Evolutionary conservation across 2,888 invertebrate genomes (phyloP), one percentile per base, ranked within the genome.

Genomic region (Pollenia angustigena): DNA sequence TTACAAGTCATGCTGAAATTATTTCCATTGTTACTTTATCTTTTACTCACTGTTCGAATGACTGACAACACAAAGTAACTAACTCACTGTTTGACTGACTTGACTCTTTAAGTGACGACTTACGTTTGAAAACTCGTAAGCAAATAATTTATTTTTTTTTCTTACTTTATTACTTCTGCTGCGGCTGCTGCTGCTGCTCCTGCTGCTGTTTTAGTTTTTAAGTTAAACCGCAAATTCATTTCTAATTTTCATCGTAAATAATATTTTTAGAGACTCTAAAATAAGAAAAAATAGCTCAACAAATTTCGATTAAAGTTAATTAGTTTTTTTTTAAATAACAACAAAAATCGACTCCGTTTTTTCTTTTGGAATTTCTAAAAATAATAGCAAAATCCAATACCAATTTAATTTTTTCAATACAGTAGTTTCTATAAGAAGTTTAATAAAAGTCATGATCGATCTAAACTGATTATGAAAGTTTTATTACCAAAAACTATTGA

Each of bases 231-330:
- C 87, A 87, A 84, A 87, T 68, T 87, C 87, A 87, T 80, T 80
- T 83, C 80, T 68, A 74, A 75, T 79, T 75, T 83, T 68, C 66
- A 56, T 48, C 18, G 64, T 66, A 74, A 66, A 64, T 72, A 74
- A 16, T 58, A 46, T 60, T 83, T 74, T 62, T 62, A 68, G 42
- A 46, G 56, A 32, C 10, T 8, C 0, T 14, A 16, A 52, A 54
- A 6, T 3, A 54, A 52, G 52, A 69, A 52, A 58, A 50, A 64
- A 16, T 16, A 64, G 64, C 71, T 81, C 62, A 72, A 64, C 72
- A 56, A 82, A 68, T 87, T 84, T 81, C 84, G 84, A 74, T 87
- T 87, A 87, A 87, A 87, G 87, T 87, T 81, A 87, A 87, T 87
- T 87, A 87, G 87, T 84, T 84, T 32, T 32, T 32, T 32, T 81